phyloP scores from a whole-genome alignment of 2,113 vertebrate genomes.

The Donacobius atricapilla region DNA sequence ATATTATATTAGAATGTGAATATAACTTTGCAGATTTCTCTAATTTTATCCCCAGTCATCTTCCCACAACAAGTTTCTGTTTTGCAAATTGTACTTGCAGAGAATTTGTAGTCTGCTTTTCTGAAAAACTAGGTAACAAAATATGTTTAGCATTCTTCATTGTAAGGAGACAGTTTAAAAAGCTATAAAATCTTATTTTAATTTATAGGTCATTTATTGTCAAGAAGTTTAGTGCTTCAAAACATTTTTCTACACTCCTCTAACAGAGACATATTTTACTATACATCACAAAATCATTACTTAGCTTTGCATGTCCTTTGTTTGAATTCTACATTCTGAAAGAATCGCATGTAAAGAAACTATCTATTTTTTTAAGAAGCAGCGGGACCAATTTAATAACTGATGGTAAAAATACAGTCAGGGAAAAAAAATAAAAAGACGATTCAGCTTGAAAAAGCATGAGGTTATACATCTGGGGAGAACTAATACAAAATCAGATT shows the following conservation, averaged over 20 bases:
- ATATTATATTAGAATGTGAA: not conserved
- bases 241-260: not conserved
- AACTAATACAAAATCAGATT: not conserved
- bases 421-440: not conserved
- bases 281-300: not conserved
- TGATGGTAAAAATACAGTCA: not conserved
- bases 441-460: not conserved
- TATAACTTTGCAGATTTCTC: not conserved
- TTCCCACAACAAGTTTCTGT: not conserved
- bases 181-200: not conserved
- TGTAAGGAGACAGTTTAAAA: not conserved
- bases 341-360: not conserved
- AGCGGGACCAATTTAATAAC: constrained; percentile 22
- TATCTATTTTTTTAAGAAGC: not conserved
- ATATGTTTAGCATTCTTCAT: not conserved
- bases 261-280: not conserved
- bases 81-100: not conserved
- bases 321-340: not conserved
- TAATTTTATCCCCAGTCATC: not conserved
- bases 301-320: not conserved
- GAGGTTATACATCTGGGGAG: not conserved
- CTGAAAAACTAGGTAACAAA: not conserved
- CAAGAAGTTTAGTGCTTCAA: not conserved
- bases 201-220: not conserved
- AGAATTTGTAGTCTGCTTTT: not conserved